phyloP scores from a whole-genome alignment of 1,140 invertebrate species.

The Wasmannia auropunctata region DNA sequence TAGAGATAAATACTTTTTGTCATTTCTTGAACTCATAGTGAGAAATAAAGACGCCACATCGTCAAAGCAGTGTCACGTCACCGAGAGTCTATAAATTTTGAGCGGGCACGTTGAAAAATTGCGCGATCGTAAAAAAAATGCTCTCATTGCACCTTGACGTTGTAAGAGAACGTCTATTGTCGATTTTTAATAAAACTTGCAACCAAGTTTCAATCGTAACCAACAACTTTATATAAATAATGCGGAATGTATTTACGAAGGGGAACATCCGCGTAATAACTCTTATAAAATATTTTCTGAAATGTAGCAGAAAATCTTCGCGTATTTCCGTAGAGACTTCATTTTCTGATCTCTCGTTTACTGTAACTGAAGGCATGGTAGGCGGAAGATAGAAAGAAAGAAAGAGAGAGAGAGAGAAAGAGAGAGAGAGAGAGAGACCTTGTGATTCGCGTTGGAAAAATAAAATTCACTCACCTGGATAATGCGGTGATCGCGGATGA shows the following conservation, averaged over 20 bases:
- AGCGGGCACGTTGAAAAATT: slow-evolving; percentile 39
- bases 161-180: not conserved
- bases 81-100: slow-evolving; percentile 59
- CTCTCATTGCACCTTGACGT: no score
- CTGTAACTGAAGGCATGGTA: not conserved
- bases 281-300: slow-evolving; percentile 12
- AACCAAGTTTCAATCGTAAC: not conserved
- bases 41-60: slow-evolving; percentile 44
- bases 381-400: not conserved
- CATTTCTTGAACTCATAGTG: slow-evolving; percentile 53
- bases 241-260: slow-evolving; percentile 8
- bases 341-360: slow-evolving; percentile 23
- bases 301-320: not conserved
- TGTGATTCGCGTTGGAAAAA: not conserved
- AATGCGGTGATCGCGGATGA: slow-evolving; percentile 93
- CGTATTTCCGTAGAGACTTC: not conserved
- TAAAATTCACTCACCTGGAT: slow-evolving; percentile 88
- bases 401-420: not conserved
- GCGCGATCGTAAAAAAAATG: slow-evolving; percentile 24
- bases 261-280: not conserved
- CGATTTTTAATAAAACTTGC: slow-evolving; percentile 13
- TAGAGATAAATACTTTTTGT: slow-evolving; percentile 59
- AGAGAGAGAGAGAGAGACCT: not conserved
- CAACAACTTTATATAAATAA: slow-evolving; percentile 30
- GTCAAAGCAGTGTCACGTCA: slow-evolving; percentile 49